Percentiles rank a stretch among this genome's conserved stretches.
Conservation (phyloP, 2,113 vertebrate genomes). For the Oreochromis spilurus region DNA sequence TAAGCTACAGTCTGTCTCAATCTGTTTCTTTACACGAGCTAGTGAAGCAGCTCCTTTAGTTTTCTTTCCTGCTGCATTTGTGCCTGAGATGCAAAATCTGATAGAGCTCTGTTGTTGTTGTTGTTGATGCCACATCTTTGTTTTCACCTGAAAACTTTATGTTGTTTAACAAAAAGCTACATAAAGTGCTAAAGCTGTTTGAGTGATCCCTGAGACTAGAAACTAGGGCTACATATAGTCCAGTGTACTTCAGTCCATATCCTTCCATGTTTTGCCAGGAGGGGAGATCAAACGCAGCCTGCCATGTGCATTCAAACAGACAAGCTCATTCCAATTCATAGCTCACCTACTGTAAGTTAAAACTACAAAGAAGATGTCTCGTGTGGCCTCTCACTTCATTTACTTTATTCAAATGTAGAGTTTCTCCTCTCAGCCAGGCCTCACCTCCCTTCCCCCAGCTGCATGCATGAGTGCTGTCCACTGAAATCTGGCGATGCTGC, state of each 20-base stretch:
- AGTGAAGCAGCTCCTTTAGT: neutral
- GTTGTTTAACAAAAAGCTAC: neutral
- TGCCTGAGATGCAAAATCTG: neutral
- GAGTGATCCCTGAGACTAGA: neutral
- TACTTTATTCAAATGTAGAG: neutral
- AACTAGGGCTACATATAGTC: neutral
- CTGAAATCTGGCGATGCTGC: slow-evolving; percentile 24
- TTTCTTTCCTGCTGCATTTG: neutral
- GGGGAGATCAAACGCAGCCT: neutral
- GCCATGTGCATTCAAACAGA: neutral
- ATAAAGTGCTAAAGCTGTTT: neutral
- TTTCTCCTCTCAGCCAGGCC: neutral
- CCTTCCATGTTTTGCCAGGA: neutral
- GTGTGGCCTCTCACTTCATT: slow-evolving; percentile 3
- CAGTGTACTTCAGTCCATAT: neutral
- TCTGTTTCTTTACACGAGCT: neutral
- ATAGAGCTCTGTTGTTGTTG: neutral
- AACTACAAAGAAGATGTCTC: slow-evolving; percentile 3
- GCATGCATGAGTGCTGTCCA: slow-evolving; percentile 45
- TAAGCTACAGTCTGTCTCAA: neutral
- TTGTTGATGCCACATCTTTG: neutral
- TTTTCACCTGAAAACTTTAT: neutral
- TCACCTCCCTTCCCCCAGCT: neutral
- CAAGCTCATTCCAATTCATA: neutral
- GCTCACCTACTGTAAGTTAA: neutral